Evolutionary conservation across 1,140 invertebrate genomes (phyloP).

Genomic region (Hycleus phaleratus): DNA sequence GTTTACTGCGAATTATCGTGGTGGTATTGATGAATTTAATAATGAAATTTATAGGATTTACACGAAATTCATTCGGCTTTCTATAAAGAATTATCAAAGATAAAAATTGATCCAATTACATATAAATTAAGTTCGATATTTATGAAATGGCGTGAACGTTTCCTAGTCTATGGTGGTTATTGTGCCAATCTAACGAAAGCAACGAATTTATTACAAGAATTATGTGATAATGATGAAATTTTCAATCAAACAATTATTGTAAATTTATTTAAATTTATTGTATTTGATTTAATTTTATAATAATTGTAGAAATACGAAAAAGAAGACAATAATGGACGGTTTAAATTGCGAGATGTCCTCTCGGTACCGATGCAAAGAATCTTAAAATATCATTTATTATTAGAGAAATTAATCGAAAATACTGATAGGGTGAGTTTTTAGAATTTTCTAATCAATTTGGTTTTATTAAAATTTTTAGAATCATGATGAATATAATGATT

Average conservation of each 20-base stretch:
- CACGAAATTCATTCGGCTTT: conserved; percentile 80
- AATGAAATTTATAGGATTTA: conserved; percentile 56
- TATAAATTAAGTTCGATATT: conserved; percentile 66
- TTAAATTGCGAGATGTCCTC: conserved; percentile 87
- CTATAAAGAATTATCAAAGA: conserved; percentile 67
- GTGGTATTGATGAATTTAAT: too few species aligned
- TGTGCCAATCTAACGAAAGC: conserved; percentile 85
- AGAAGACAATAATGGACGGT: conserved; percentile 89
- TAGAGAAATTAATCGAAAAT: conserved; percentile 87
- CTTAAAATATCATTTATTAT: conserved; percentile 90
- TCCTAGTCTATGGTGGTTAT: conserved; percentile 92
- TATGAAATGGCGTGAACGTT: conserved; percentile 79
- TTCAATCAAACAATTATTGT: conserved; percentile 36
- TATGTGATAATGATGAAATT: conserved; percentile 48
- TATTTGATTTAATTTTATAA: not conserved
- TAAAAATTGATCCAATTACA: conserved; percentile 46
- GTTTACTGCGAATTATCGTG: too few species aligned
- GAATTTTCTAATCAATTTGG: not conserved
- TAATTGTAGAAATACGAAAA: conserved; percentile 76
- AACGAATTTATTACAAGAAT: conserved; percentile 67
- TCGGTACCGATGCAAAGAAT: conserved; percentile 97
- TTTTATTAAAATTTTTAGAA: conserved; percentile 40
- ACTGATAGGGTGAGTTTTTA: conserved; percentile 63
- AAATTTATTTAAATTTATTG: not conserved
- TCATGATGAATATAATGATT: conserved; percentile 72